Evolutionary conservation across 2,888 invertebrate genomes (phyloP), one percentile per base, ranked within the genome.

Genomic region (Auanema sp.): DNA sequence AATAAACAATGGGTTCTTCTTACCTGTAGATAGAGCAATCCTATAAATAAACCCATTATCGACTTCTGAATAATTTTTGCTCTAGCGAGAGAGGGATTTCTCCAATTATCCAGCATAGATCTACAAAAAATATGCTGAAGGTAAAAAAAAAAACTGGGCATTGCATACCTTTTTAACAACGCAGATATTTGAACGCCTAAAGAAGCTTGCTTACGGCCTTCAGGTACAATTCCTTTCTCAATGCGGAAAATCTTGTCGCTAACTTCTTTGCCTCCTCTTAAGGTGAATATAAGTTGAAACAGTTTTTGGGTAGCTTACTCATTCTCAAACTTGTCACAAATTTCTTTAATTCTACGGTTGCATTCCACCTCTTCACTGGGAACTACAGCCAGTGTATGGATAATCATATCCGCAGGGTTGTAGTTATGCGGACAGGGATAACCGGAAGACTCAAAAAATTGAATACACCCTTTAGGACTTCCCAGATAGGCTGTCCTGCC

Each of bases 361-460:
- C 74, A 76, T 54, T 71, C 89, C 42, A 89, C 88, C 84, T 94
- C 94, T 14, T 90, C 87, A 0, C 90, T 91, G 0, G 93, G 93
- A 1, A 91, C 89, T 1, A 94, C 90, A 0, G 94, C 92, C 72
- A 95, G 85, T 1, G 92, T 89, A 83, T 93, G 91, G 54, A 96
- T 91, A 85, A 91, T 94, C 85, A 91, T 92, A 85, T 96, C 95
- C 0, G 93, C 93, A 2, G 94, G 94, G 84, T 94, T 95, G 86
- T 91, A 93, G 84, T 93, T 93, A 3, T 88, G 89, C 0, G 94
- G 94, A 84, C 86, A 86, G 0, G 78, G 77, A 59, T 81, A 77
- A n/a, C 84, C 84, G 71, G 74, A 66, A 5, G 70, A 60, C 25
- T 68, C 68, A 69, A 81, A 76, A 65, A 79, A 72, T 24, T 72